Conservation (phyloP, 2,797 vertebrate genomes). For the Chaunax sp. region DNA sequence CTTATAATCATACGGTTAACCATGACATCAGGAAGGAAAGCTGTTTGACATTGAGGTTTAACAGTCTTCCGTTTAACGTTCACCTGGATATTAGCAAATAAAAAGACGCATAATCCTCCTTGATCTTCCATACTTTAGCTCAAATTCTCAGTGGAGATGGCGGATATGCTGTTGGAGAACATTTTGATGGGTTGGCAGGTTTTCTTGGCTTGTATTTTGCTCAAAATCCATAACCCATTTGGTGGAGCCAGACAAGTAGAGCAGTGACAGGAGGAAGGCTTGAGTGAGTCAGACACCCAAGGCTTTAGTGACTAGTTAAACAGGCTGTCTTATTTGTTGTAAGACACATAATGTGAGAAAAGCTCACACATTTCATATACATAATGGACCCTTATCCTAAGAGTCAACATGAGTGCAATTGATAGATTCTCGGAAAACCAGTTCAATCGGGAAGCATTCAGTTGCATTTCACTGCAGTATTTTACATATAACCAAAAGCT, state of each 20-base stretch:
- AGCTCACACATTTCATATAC: constrained; percentile 38
- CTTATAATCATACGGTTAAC: neutral
- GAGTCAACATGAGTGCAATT: constrained; percentile 19
- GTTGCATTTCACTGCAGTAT: neutral
- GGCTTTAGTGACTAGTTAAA: constrained; percentile 50
- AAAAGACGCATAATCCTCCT: constrained; percentile 5
- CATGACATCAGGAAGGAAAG: constrained; percentile 6
- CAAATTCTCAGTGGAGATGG: constrained; percentile 22
- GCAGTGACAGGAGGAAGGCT: constrained; percentile 55
- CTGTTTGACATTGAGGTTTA: neutral
- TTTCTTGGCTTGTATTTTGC: constrained; percentile 59
- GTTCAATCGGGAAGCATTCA: constrained; percentile 13
- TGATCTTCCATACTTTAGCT: constrained; percentile 35
- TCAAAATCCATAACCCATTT: constrained; percentile 59
- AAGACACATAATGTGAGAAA: constrained; percentile 31
- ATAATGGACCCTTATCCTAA: constrained; percentile 37
- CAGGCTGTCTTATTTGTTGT: constrained; percentile 42
- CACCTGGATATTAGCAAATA: neutral
- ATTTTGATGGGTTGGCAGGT: constrained; percentile 57
- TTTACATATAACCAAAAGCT: no score
- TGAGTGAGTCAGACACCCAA: constrained; percentile 50
- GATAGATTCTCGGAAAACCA: constrained; percentile 26
- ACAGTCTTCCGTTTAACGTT: neutral
- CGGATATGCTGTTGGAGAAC: constrained; percentile 27
- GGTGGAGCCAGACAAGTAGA: constrained; percentile 60